A percentile compares a stretch with the other conserved stretches of the same genome.
Evolutionary conservation across 2,888 invertebrate genomes (phyloP).

Genomic region (Drosophila meridiana): DNA sequence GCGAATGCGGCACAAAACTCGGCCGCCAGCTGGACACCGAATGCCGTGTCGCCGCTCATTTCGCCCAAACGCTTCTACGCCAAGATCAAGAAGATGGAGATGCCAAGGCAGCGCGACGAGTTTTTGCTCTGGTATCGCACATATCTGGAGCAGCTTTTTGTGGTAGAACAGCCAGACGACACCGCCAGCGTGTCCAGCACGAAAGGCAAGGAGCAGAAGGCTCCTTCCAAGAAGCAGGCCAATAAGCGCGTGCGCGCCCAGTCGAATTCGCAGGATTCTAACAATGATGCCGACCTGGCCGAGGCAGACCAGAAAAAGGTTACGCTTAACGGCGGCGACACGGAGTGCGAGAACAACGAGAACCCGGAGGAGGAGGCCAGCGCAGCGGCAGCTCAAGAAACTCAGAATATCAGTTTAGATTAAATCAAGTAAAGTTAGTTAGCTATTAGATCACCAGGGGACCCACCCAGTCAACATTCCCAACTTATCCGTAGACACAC

Average conservation of each 20-base stretch:
- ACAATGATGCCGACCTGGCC: conserved; percentile 89
- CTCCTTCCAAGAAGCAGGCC: conserved; percentile 37
- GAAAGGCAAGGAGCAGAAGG: conserved; percentile 28
- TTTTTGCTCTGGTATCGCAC: conserved; percentile 83
- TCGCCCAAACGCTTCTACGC: conserved; percentile 84
- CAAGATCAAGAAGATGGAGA: conserved; percentile 81
- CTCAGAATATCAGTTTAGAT: conserved; percentile 44
- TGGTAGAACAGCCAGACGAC: conserved; percentile 56
- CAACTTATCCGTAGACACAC: conserved; percentile 29
- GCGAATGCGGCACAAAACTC: conserved; percentile 81
- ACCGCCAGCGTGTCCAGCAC: conserved; percentile 18
- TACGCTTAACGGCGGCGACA: conserved; percentile 49
- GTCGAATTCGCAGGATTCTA: conserved; percentile 64
- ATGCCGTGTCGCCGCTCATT: conserved; percentile 64
- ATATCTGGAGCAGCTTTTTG: conserved; percentile 81
- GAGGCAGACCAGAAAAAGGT: conserved; percentile 92
- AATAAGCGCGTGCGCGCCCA: conserved; percentile 63
- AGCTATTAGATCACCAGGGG: conserved; percentile 16
- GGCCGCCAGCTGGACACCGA: conserved; percentile 60
- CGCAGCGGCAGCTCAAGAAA: conserved; percentile 40
- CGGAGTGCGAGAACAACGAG: conserved; percentile 83
- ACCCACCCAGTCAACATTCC: conserved; percentile 50
- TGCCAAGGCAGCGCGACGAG: conserved; percentile 81
- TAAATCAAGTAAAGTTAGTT: conserved; percentile 37
- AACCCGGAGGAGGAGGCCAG: conserved; percentile 80